Evolutionary conservation across 2,113 vertebrate species (phyloP).

Genomic region (Narcine bancroftii): DNA sequence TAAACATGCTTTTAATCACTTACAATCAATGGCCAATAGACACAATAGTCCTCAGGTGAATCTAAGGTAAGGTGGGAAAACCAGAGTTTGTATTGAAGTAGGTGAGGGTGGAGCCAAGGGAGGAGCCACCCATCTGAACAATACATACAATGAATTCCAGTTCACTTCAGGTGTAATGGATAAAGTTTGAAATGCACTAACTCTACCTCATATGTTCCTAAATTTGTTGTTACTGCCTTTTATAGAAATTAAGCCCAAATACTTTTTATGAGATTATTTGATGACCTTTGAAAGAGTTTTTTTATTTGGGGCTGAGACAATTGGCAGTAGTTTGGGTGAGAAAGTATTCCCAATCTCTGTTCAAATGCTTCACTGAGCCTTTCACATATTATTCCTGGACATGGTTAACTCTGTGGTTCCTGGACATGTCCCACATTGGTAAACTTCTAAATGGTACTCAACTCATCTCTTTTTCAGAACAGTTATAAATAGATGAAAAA

Average conservation of each 20-base stretch:
- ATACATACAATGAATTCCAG: too few relatives aligned
- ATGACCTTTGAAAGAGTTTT: background rate
- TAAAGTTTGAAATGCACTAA: background rate
- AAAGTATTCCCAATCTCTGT: background rate
- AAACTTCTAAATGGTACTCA: background rate
- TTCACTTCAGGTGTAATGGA: background rate
- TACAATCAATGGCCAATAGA: too few relatives aligned
- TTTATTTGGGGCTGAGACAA: background rate
- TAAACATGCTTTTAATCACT: too few relatives aligned
- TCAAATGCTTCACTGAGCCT: background rate
- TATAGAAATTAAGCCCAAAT: background rate
- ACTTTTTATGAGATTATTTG: background rate
- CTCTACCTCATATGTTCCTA: background rate
- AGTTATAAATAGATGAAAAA: background rate
- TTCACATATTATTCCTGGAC: background rate
- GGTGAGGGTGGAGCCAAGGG: too few relatives aligned
- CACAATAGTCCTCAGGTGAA: too few relatives aligned
- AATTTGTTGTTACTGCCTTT: background rate
- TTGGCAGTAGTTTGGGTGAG: background rate
- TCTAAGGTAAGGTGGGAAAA: too few relatives aligned
- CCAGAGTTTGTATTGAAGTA: too few relatives aligned
- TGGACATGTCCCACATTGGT: background rate
- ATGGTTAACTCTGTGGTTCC: background rate
- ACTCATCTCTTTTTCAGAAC: background rate
- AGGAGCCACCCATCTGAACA: too few relatives aligned